Base-by-base conservation (phyloP, 2,797 vertebrate genomes). In the Mallotus villosus region DNA sequence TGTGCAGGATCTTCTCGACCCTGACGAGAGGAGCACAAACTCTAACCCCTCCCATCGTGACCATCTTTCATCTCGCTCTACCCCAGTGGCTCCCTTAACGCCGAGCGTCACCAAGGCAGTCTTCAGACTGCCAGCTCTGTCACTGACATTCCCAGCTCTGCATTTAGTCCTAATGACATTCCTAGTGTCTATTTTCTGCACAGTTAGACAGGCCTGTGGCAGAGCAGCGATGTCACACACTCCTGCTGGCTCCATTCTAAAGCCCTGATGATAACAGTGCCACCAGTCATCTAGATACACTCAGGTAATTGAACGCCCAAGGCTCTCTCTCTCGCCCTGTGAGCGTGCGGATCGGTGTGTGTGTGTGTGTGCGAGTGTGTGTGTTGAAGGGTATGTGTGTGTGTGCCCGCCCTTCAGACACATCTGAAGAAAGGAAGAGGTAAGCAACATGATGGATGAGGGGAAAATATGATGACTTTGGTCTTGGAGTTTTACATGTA, bases 161-260 rank as follows among this genome's bases (percentile, higher is more conserved):
- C 79, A 82, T 87, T 85, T 85, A 87, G 84, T 78, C 87, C 79
- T 84, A 90, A 88, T 90, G 88, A 89, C 80, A 89, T 90, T 89
- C 87, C 65, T 80, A 78, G 82, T 85, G 81, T 89, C 87, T 88
- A 92, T 93, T 93, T 93, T 93, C 92, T 91, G 89, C 87, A 88
- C 90, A 86, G 89, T 90, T 91, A 89, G 81, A 86, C 88, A 88
- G 80, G 87, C 86, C 87, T 66, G 74, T 87, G 87, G 88, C 86
- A 83, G 81, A 73, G 59, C 25, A 49, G 78, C 81, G 82, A 84
- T 80, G 84, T 79, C 83, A 86, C 82, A 80, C 68, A 1, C 77
- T 85, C 86, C 87, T 88, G 89, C 89, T 88, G 89, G 70, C 82
- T 82, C 85, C 87, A 85, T 89, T 89, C 82, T 83, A 76, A 81